Conservation (phyloP, 53 echinoderm and acorn worm genomes). For the Paelopatides confundens region DNA sequence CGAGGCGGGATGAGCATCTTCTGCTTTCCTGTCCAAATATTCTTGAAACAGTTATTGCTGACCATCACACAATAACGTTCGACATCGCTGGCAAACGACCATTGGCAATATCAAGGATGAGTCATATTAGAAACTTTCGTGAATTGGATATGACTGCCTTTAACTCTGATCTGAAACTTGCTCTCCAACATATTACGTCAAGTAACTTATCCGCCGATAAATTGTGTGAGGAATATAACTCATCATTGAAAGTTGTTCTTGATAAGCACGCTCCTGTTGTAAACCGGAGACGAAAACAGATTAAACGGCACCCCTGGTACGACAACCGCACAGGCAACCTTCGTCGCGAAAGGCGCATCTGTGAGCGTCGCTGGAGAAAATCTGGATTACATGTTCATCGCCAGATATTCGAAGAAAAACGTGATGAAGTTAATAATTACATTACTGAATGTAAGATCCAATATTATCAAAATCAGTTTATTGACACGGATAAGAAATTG, state of each 20-base stretch:
- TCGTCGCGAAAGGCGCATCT: too few relatives aligned
- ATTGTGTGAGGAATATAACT: too few relatives aligned
- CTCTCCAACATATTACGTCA: not conserved
- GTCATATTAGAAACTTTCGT: not conserved
- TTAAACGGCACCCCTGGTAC: too few relatives aligned
- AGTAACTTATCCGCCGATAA: not conserved
- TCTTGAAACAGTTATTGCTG: not conserved
- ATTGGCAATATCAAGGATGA: not conserved
- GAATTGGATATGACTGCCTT: not conserved
- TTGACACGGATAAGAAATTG: not conserved
- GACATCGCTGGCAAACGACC: not conserved
- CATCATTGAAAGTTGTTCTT: too few relatives aligned
- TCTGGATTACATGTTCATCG: conserved; percentile 1
- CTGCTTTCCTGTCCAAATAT: not conserved
- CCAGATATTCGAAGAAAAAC: not conserved
- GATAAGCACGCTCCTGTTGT: too few relatives aligned
- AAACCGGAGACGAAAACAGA: too few relatives aligned
- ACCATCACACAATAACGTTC: not conserved
- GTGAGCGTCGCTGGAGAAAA: not conserved
- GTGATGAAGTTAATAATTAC: not conserved
- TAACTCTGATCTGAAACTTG: not conserved
- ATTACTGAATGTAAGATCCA: not conserved
- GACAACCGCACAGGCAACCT: too few relatives aligned
- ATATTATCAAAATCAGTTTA: conserved; percentile 4
- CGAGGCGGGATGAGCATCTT: not conserved